phyloP scores from a whole-genome alignment of 2,888 invertebrate species.

The Amphimallon solstitiale region DNA sequence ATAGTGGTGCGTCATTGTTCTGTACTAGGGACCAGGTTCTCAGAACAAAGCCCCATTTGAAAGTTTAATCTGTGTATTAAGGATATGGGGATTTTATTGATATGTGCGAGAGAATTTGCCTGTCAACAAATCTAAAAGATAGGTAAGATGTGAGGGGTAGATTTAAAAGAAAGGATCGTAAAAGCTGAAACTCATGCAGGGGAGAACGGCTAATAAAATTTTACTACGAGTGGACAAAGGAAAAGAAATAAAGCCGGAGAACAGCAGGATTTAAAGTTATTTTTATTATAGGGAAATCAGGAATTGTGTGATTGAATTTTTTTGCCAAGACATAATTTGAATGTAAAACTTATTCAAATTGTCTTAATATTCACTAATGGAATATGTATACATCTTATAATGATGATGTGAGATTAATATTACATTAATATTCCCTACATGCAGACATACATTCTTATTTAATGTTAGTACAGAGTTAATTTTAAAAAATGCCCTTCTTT shows the following conservation, averaged over 20 bases:
- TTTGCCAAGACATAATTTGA: neutral
- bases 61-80: conserved; percentile 17
- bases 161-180: conserved; percentile 15
- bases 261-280: conserved; percentile 5
- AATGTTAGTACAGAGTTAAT: too few relatives aligned
- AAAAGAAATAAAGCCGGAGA: neutral
- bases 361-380: too few relatives aligned
- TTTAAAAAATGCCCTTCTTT: too few relatives aligned
- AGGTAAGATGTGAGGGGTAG: conserved; percentile 16
- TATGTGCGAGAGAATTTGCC: neutral
- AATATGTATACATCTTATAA: too few relatives aligned
- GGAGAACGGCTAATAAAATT: conserved; percentile 5
- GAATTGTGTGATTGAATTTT: conserved; percentile 3
- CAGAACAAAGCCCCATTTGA: conserved; percentile 12
- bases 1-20: too few relatives aligned
- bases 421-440: too few relatives aligned
- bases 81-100: conserved; percentile 20
- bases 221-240: neutral
- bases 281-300: conserved; percentile 1
- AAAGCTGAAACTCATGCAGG: neutral
- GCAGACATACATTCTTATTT: too few relatives aligned
- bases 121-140: conserved; percentile 11
- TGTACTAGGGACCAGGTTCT: neutral
- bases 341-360: too few relatives aligned
- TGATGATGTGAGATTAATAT: too few relatives aligned